A percentile compares a stretch with the other conserved stretches of the same genome.
Evolutionary conservation across 1,140 invertebrate species (phyloP).

Genomic region (Campodea augens): DNA sequence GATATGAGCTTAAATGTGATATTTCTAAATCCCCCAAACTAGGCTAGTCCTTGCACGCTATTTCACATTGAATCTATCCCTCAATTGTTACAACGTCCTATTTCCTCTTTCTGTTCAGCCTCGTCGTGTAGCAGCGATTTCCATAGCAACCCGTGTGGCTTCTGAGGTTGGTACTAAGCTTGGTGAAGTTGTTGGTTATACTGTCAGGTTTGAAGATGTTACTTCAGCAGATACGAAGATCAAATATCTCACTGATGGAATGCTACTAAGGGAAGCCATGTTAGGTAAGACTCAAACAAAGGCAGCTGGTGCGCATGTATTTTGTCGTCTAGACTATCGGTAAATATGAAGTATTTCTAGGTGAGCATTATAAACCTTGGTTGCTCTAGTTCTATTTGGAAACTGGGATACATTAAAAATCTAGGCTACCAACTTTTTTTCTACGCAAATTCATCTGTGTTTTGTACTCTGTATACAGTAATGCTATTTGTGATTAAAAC

Average conservation of each 20-base stretch:
- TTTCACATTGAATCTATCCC: neutral
- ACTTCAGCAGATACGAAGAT: slow-evolving; percentile 56
- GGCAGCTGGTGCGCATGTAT: too few relatives aligned
- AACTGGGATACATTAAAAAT: too few relatives aligned
- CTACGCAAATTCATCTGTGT: too few relatives aligned
- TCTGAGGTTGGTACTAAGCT: slow-evolving; percentile 41
- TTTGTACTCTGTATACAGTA: too few relatives aligned
- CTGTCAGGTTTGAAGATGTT: slow-evolving; percentile 79
- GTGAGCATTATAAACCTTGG: too few relatives aligned
- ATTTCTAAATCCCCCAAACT: neutral
- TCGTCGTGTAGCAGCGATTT: slow-evolving; percentile 76
- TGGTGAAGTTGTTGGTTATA: slow-evolving; percentile 70
- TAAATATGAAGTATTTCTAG: too few relatives aligned
- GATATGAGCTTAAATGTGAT: neutral
- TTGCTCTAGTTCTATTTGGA: too few relatives aligned
- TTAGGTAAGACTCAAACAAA: slow-evolving; percentile 21
- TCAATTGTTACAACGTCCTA: neutral
- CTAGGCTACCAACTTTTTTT: too few relatives aligned
- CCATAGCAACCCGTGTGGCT: slow-evolving; percentile 70
- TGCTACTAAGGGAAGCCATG: slow-evolving; percentile 77
- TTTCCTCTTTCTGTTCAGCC: slow-evolving; percentile 33
- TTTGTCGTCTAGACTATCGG: too few relatives aligned
- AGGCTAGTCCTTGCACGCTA: neutral
- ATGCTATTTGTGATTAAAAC: too few relatives aligned
- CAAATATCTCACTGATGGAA: slow-evolving; percentile 85